Evolutionary conservation across 1,140 invertebrate genomes (phyloP).

Genomic region (Coelopa frigida): DNA sequence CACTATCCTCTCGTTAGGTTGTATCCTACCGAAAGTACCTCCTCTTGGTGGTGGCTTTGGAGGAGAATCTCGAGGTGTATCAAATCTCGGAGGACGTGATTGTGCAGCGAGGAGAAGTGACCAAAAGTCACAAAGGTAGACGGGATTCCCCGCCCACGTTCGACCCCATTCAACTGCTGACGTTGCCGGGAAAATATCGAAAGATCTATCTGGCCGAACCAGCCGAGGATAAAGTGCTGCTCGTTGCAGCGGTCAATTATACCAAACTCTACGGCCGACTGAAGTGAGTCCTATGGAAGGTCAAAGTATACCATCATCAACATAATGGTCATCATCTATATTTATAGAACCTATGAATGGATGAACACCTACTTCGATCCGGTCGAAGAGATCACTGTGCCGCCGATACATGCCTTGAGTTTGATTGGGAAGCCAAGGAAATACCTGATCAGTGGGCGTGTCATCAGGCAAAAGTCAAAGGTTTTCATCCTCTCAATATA

Average conservation of each 20-base stretch:
- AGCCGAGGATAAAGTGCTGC: conserved; percentile 21
- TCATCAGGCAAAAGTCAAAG: conserved; percentile 20
- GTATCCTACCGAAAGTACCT: conserved; percentile 28
- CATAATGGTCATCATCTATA: no score
- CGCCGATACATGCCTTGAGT: conserved; percentile 22
- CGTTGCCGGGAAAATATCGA: conserved; percentile 19
- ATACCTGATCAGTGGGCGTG: conserved; percentile 26
- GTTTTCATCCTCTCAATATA: no score
- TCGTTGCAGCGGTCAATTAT: conserved; percentile 22
- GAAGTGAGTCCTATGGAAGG: conserved; percentile 19
- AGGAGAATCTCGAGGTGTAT: conserved; percentile 29
- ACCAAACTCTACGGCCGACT: conserved; percentile 21
- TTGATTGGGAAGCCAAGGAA: conserved; percentile 23
- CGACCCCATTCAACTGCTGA: conserved; percentile 32
- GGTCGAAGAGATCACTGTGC: conserved; percentile 28
- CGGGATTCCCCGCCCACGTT: conserved; percentile 12
- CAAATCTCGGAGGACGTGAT: conserved; percentile 22
- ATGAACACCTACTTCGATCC: conserved; percentile 34
- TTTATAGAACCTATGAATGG: conserved; percentile 34
- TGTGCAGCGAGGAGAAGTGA: conserved; percentile 8
- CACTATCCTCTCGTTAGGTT: conserved; percentile 11
- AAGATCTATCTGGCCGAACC: conserved; percentile 27
- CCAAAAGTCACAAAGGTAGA: neutral
- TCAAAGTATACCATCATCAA: no score
- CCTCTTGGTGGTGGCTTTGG: conserved; percentile 24